Conservation (phyloP, 1,140 invertebrate species). For the Medauroidea extradentata region DNA sequence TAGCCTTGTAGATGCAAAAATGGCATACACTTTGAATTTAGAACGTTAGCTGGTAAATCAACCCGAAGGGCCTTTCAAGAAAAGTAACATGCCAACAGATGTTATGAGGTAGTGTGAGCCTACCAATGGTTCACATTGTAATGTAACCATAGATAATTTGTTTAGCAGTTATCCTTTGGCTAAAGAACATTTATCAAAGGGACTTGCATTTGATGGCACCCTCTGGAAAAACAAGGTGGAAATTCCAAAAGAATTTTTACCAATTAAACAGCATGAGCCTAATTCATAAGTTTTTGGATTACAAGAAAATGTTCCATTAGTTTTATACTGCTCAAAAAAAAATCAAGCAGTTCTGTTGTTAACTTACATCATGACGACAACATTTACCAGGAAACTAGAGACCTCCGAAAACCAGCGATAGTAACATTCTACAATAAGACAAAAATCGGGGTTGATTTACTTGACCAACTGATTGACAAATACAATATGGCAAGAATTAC, state of each 20-base stretch:
- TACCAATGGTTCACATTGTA: conserved; percentile 24
- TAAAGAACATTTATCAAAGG: conserved; percentile 19
- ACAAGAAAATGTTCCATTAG: conserved; percentile 22
- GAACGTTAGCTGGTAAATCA: conserved; percentile 35
- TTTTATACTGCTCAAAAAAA: conserved; percentile 31
- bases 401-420: conserved; percentile 36
- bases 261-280: conserved; percentile 17
- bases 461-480: conserved; percentile 31
- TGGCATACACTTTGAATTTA: conserved; percentile 32
- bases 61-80: conserved; percentile 30
- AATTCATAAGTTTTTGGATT: conserved; percentile 29
- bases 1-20: conserved; percentile 31
- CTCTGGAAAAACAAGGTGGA: conserved; percentile 36
- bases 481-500: conserved; percentile 24
- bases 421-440: conserved; percentile 40
- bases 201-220: conserved; percentile 26
- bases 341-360: conserved; percentile 25
- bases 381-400: conserved; percentile 21
- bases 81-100: conserved; percentile 30
- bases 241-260: conserved; percentile 28
- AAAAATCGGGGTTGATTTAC: conserved; percentile 42
- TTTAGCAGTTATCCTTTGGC: conserved; percentile 33
- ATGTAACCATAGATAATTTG: conserved; percentile 30
- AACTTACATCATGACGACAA: conserved; percentile 25
- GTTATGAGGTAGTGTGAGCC: conserved; percentile 20